Base-by-base conservation (phyloP, 2,113 vertebrate species). In the Mobula birostris region DNA sequence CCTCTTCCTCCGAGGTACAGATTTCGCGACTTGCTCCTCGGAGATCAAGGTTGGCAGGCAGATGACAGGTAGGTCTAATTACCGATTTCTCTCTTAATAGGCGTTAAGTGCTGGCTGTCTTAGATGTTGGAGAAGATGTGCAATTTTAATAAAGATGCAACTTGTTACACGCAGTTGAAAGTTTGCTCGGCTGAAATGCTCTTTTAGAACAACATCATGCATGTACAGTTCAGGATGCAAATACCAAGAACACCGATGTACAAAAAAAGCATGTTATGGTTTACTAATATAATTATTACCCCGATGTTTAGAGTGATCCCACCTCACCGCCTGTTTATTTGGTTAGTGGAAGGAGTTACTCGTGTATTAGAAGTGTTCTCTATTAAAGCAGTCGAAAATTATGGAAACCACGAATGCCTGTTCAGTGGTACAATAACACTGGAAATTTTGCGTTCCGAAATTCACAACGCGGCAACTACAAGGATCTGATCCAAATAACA, bases 21-120 rank as follows among this genome's bases (percentile, higher is more conserved):
- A 94, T 98, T 99, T 96, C 97, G 98, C 95, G 98, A 99, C 95
- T 95, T 99, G 96, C 97, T 99, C 94, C 96, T 99, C 7, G 98
- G 98, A 78, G 98, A 99, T 95, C 98, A 98, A 95, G 97, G 96
- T 95, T 98, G 98, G 97, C 98, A 98, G 94, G 98, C 97, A 76
- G 97, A 98, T 87, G 98, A 99, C 97, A 98, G 98, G 98, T 99
- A 96, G 94, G 95, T 11, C 68, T 24, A 61, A 21, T 61, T 58
- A 56, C 48, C 19, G 61, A 7, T 90, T 90, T 2, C 61, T 63
- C 83, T 19, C 61, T 61, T 14, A 87, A 87, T 5, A 61, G 83
- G 56, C 24, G 4, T 63, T 58, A 24, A 85, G 7, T 58, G 82
- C 21, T 3, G 19, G 80, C 19, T 83, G 80, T 56, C 48, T 5